These are phyloP conservation scores for Heteractis magnifica DNA, from an alignment of 92 coral and sea anemone species.

Conservation along the genomic window DNA sequence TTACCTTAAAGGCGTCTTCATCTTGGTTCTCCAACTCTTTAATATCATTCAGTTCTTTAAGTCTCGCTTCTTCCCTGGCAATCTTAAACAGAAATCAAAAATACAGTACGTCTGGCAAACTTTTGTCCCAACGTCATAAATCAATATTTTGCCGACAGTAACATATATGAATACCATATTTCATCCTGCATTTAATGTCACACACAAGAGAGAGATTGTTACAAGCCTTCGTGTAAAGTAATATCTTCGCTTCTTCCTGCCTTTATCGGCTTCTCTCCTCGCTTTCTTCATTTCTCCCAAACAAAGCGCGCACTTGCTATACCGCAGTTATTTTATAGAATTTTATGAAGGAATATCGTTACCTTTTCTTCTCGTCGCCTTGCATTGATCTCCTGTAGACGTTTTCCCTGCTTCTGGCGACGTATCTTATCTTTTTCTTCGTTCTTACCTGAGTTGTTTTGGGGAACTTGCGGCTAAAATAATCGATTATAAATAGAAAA, in stretches of 20 bases:
- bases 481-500: neutral
- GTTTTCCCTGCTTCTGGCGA: slow-evolving; percentile 89
- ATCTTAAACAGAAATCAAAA: slow-evolving; percentile 41
- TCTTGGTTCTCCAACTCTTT: slow-evolving; percentile 70
- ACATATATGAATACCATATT: too few relatives aligned
- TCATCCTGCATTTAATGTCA: too few relatives aligned
- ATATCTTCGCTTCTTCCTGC: too few relatives aligned
- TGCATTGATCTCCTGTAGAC: slow-evolving; percentile 94
- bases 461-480: slow-evolving; percentile 63
- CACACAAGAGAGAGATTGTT: too few relatives aligned
- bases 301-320: too few relatives aligned
- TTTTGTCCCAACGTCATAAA: neutral
- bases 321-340: too few relatives aligned
- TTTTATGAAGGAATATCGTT: neutral
- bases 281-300: too few relatives aligned
- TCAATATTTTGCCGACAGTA: neutral
- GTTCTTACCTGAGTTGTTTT: slow-evolving; percentile 64
- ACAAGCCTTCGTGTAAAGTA: too few relatives aligned
- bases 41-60: slow-evolving; percentile 67
- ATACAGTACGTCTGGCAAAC: neutral
- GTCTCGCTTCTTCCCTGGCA: slow-evolving; percentile 82
- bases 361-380: slow-evolving; percentile 94
- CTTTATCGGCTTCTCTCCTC: too few relatives aligned
- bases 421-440: slow-evolving; percentile 92
- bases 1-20: slow-evolving; percentile 66